Conservation (phyloP, 2,888 invertebrate species). For the Parnassius mnemosyne region DNA sequence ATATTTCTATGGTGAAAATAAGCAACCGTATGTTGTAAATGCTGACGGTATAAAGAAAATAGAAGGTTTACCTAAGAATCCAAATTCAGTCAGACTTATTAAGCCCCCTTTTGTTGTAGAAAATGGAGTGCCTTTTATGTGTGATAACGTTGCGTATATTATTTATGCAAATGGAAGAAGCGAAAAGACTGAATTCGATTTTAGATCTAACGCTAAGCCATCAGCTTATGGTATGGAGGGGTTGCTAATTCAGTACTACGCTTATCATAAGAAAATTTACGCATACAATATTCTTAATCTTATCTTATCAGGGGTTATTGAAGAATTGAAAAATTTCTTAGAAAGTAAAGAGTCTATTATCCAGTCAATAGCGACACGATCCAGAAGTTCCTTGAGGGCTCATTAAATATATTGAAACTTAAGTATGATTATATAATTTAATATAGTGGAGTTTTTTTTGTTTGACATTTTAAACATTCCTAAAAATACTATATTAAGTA, state of each 20-base stretch:
- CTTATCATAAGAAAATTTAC: constrained; percentile 58
- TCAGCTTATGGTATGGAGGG: constrained; percentile 53
- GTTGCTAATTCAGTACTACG: constrained; percentile 52
- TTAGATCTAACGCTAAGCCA: constrained; percentile 41
- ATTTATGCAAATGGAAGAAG: constrained; percentile 48
- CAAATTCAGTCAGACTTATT: constrained; percentile 41
- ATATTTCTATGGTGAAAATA: constrained; percentile 48
- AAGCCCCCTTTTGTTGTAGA: constrained; percentile 50
- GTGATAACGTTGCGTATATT: constrained; percentile 44
- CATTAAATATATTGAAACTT: no score
- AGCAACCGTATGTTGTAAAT: constrained; percentile 43
- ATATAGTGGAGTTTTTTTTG: no score
- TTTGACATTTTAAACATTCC: no score
- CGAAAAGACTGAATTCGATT: constrained; percentile 32
- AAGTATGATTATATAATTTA: no score
- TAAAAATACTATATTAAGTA: no score
- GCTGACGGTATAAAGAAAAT: constrained; percentile 45
- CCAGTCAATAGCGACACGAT: no score
- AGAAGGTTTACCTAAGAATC: constrained; percentile 48
- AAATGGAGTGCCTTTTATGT: constrained; percentile 42
- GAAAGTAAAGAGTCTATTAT: not conserved
- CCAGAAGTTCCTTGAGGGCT: no score
- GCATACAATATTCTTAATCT: constrained; percentile 50
- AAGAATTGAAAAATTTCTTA: constrained; percentile 1
- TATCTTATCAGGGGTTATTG: constrained; percentile 24